A percentile compares a stretch with the other conserved stretches of the same genome.
Evolutionary conservation across 1,140 invertebrate species (phyloP).

Genomic region (Drosophila kikkawai): DNA sequence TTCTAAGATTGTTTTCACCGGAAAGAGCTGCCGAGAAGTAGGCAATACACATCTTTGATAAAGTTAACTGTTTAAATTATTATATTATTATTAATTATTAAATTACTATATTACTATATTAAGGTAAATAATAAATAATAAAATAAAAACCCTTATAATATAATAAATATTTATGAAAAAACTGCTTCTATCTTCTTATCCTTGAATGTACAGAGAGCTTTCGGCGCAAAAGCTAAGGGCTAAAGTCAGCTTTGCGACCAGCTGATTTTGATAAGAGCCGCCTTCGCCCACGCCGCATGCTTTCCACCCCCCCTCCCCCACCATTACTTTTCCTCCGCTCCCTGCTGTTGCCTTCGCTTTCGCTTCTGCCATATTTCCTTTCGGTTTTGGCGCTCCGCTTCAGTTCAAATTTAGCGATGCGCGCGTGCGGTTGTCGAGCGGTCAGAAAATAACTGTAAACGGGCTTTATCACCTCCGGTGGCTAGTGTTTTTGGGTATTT

Average conservation of each 20-base stretch:
- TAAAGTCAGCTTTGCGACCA: slow-evolving; percentile 21
- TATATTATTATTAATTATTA: too few relatives aligned
- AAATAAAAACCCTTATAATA: background rate
- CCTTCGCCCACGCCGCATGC: slow-evolving; percentile 25
- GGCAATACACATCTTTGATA: too few relatives aligned
- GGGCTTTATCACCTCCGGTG: slow-evolving; percentile 22
- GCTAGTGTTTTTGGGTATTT: slow-evolving; percentile 25
- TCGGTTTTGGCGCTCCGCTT: slow-evolving; percentile 51
- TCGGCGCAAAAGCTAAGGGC: slow-evolving; percentile 15
- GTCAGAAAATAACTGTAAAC: slow-evolving; percentile 32
- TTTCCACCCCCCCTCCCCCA: background rate
- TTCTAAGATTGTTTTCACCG: too few relatives aligned
- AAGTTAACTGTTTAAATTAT: too few relatives aligned
- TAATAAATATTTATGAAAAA: background rate
- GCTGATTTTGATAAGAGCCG: slow-evolving; percentile 54
- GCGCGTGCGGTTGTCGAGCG: slow-evolving; percentile 66
- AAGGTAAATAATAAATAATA: background rate
- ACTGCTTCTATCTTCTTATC: background rate
- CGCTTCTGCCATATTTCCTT: slow-evolving; percentile 6
- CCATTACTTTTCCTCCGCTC: background rate
- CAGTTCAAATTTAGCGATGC: slow-evolving; percentile 74
- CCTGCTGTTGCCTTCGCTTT: slow-evolving; percentile 8
- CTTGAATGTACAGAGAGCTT: slow-evolving; percentile 22
- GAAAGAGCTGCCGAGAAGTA: too few relatives aligned
- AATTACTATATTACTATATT: too few relatives aligned